Base-by-base conservation (phyloP, 1,140 invertebrate species). In the Cydia strobilella region DNA sequence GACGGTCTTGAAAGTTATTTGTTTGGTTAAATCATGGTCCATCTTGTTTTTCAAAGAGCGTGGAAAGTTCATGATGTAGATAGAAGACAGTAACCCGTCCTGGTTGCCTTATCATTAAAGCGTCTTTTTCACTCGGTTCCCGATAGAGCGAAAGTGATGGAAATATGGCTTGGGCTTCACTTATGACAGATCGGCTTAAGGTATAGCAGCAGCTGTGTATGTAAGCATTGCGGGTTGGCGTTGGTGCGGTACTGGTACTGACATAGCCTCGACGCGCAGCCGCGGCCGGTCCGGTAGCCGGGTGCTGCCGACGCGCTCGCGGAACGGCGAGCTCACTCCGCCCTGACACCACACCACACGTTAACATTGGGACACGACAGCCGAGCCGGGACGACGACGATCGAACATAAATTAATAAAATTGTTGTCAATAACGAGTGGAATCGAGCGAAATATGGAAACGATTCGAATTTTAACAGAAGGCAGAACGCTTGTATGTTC, bases 231-330 rank as follows among this genome's bases (percentile, higher is more conserved):
- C n/a, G n/a, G 54, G 15, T 20, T 7, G 54, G 54, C 23, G 15
- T 20, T 7, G 54, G 54, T 59, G 54, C 54, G 54, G 79, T 89
- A 92, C 91, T 93, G 54, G 79, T 89, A 92, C 91, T 93, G 89
- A 93, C 90, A 90, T 87, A 84, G 90, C 88, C 87, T 94, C 95
- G 93, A 96, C 97, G 95, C 96, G 96, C 89, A 96, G 95, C 93
- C 97, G 93, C 81, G 96, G 96, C 84, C 96, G 96, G 86, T 98
- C 97, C 72, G 96, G 95, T 79, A 97, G 93, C 39, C 97, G 95
- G 86, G 97, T 97, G 93, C 97, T 98, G 86, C 96, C 97, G 65
- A 97, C 94, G 77, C 97, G 95, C 93, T 98, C 97, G 85, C 97
- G 94, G 93, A 97, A 97, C 80, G 96, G 96, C 83, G 96, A 97